Conservation (phyloP, 2,797 vertebrate genomes). For the Gymnoscopelus microlampas region DNA sequence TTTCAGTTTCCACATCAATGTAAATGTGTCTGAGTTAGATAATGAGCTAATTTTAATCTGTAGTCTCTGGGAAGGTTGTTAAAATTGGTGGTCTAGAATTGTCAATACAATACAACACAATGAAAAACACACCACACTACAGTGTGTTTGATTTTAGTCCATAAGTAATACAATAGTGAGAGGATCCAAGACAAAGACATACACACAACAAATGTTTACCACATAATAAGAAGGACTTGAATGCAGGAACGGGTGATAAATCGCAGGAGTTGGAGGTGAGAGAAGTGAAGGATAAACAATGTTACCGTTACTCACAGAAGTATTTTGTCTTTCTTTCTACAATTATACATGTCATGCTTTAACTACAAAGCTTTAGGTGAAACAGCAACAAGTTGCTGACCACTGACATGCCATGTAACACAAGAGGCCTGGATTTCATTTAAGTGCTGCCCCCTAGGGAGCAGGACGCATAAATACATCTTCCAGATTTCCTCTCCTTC, state of each 20-base stretch:
- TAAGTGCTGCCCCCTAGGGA: slow-evolving; percentile 36
- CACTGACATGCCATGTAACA: not conserved
- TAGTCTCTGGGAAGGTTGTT: no score
- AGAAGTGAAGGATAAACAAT: no score
- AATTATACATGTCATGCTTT: not conserved
- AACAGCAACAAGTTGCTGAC: not conserved
- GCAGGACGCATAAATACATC: slow-evolving; percentile 17
- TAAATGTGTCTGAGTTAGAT: no score
- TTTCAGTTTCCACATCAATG: no score
- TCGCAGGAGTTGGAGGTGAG: no score
- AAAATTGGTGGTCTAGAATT: no score
- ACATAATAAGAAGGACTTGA: not conserved
- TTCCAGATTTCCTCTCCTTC: slow-evolving; percentile 29
- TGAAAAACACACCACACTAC: no score
- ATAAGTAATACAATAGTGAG: not conserved
- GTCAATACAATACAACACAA: no score
- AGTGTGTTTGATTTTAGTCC: no score
- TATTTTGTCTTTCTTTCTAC: not conserved
- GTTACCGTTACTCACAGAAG: not conserved
- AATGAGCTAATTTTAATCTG: no score
- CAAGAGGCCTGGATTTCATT: slow-evolving; percentile 24
- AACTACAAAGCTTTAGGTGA: not conserved
- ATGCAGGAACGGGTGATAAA: not conserved
- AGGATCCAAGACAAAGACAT: not conserved
- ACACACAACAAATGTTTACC: no score